Evolutionary conservation across 1,140 invertebrate genomes (phyloP).

Genomic region (Hypsibius dujardini): DNA sequence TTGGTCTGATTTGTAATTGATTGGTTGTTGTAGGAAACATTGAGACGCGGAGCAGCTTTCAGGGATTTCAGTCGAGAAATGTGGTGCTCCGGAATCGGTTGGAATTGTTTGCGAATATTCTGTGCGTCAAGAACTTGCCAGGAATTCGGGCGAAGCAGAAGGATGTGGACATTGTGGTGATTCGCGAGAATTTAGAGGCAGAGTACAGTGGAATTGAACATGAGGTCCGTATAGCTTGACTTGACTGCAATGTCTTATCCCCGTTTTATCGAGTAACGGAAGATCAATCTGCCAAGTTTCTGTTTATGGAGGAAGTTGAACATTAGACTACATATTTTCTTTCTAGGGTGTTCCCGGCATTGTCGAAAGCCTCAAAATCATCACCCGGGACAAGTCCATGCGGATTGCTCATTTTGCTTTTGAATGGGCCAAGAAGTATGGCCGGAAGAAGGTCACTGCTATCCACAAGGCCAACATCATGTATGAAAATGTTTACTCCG

Average conservation of each 20-base stretch:
- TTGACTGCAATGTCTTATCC: too few relatives aligned
- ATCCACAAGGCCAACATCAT: conserved; percentile 99
- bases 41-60: conserved; percentile 60
- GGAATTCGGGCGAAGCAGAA: conserved; percentile 68
- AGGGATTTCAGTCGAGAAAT: conserved; percentile 59
- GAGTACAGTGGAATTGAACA: too few relatives aligned
- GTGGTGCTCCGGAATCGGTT: conserved; percentile 72
- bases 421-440: conserved; percentile 70
- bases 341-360: conserved; percentile 64
- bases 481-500: too few relatives aligned
- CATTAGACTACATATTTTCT: too few relatives aligned
- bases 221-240: too few relatives aligned
- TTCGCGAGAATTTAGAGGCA: conserved; percentile 65
- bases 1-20: conserved; percentile 23
- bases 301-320: too few relatives aligned
- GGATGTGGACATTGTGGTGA: conserved; percentile 78
- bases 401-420: conserved; percentile 86
- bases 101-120: conserved; percentile 84
- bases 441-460: conserved; percentile 79
- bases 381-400: conserved; percentile 76
- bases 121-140: conserved; percentile 80
- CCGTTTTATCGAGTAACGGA: too few relatives aligned
- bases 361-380: conserved; percentile 89
- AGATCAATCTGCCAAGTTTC: too few relatives aligned
- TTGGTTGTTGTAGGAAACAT: conserved; percentile 47